Percentiles rank a stretch among this genome's conserved stretches.
These are phyloP conservation scores for Stichodactyla helianthus DNA, from an alignment of 64 coral and sea anemone genomes.

Conservation along the genomic window DNA sequence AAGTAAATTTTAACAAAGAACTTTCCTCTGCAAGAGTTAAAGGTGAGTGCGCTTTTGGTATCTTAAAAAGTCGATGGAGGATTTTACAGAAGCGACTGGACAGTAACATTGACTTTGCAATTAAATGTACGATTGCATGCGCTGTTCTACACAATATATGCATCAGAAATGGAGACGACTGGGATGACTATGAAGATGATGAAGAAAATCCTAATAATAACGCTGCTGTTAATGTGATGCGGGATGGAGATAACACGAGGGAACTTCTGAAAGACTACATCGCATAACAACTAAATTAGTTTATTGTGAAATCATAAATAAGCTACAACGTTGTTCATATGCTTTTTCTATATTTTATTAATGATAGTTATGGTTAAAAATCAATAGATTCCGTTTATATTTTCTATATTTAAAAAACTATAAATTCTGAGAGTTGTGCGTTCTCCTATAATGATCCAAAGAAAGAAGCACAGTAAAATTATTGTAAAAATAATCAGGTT, in stretches of 20 bases:
- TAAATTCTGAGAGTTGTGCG: no score
- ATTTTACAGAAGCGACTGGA: conserved; percentile 47
- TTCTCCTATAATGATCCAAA: no score
- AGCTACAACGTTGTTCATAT: no score
- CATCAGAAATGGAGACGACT: conserved; percentile 36
- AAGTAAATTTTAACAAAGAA: conserved; percentile 41
- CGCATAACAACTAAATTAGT: no score
- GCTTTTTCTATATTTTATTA: no score
- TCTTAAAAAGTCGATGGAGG: conserved; percentile 59
- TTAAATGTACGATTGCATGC: conserved; percentile 32
- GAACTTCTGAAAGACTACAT: conserved; percentile 35
- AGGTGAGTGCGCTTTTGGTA: conserved; percentile 54
- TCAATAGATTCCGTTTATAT: no score
- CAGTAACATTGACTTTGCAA: conserved; percentile 41
- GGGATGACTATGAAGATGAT: conserved; percentile 47
- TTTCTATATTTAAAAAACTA: no score
- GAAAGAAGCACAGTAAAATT: no score
- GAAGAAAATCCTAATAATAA: neutral
- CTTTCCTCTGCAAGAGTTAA: conserved; percentile 42
- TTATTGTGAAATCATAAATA: no score
- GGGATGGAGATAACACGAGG: conserved; percentile 35
- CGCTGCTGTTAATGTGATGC: neutral
- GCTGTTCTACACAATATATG: conserved; percentile 49
- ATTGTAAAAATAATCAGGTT: no score
- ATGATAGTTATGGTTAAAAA: no score